These are phyloP conservation scores for Dipus sagitta DNA, from an alignment of 2,797 vertebrate species.

Conservation along the genomic window DNA sequence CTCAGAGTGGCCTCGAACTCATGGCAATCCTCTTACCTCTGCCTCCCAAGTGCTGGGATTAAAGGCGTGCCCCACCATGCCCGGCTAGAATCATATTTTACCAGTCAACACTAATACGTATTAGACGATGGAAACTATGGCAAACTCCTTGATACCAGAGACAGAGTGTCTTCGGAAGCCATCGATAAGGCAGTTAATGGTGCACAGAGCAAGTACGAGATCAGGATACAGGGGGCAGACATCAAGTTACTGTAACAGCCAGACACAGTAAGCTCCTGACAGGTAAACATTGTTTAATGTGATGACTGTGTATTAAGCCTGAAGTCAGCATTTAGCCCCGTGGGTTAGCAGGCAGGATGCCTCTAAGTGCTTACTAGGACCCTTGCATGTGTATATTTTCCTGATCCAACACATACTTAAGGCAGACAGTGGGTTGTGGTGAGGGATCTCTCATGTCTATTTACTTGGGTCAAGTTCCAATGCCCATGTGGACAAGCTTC, in stretches of 20 bases:
- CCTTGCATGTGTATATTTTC: conserved; percentile 64
- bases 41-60: no score
- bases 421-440: conserved; percentile 62
- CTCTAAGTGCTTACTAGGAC: conserved; percentile 69
- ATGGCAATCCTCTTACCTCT: no score
- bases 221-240: neutral
- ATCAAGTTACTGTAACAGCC: neutral
- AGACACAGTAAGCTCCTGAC: conserved; percentile 62
- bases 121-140: neutral
- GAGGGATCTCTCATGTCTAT: conserved; percentile 23
- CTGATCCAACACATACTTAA: conserved; percentile 76
- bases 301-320: conserved; percentile 63
- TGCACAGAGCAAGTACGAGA: neutral
- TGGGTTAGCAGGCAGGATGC: conserved; percentile 34
- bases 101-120: neutral
- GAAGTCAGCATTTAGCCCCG: conserved; percentile 69
- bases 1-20: no score
- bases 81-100: neutral
- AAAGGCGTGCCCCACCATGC: no score
- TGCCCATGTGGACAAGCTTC: conserved; percentile 55
- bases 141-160: neutral
- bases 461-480: conserved; percentile 54
- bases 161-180: neutral
- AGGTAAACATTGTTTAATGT: conserved; percentile 62
- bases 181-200: neutral